A percentile compares a stretch with the other conserved stretches of the same genome.
These are phyloP conservation scores for Nymphalis c-album DNA, from an alignment of 2,888 invertebrate genomes.

Conservation along the genomic window DNA sequence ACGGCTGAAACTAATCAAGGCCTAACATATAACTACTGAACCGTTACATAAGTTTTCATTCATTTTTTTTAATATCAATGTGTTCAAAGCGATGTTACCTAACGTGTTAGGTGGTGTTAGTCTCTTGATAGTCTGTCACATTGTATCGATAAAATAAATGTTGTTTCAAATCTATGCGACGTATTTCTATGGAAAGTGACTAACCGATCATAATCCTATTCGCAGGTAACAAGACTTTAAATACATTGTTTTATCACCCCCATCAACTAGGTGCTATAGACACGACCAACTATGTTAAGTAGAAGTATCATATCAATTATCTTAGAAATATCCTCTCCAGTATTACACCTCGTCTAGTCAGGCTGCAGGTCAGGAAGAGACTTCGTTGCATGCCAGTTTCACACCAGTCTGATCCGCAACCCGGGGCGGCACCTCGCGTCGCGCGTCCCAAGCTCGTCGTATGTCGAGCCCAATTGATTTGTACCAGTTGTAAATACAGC, in stretches of 20 bases:
- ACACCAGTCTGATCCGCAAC: slow-evolving; percentile 88
- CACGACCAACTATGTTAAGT: slow-evolving; percentile 7
- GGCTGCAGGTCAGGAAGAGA: slow-evolving; percentile 84
- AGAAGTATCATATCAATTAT: slow-evolving; percentile 10
- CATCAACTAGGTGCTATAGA: slow-evolving; percentile 9
- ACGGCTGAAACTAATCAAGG: not conserved
- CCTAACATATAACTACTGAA: not conserved
- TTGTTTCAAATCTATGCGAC: slow-evolving; percentile 2
- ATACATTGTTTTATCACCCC: slow-evolving; percentile 1
- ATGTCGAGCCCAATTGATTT: slow-evolving; percentile 59
- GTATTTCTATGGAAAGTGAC: not conserved
- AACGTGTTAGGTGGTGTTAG: no score
- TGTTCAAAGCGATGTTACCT: slow-evolving; percentile 12
- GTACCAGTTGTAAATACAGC: slow-evolving; percentile 61
- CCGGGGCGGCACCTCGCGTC: slow-evolving; percentile 61
- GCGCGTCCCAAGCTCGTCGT: slow-evolving; percentile 60
- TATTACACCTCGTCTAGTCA: slow-evolving; percentile 90
- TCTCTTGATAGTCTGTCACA: not conserved
- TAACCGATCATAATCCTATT: slow-evolving; percentile 1
- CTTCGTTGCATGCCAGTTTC: slow-evolving; percentile 89
- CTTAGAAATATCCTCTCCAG: slow-evolving; percentile 63
- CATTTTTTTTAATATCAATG: not conserved
- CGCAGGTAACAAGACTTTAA: slow-evolving; percentile 11
- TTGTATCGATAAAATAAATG: not conserved
- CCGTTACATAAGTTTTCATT: not conserved